Conservation (phyloP, 2,113 vertebrate genomes). For the Oryzias curvinotus region DNA sequence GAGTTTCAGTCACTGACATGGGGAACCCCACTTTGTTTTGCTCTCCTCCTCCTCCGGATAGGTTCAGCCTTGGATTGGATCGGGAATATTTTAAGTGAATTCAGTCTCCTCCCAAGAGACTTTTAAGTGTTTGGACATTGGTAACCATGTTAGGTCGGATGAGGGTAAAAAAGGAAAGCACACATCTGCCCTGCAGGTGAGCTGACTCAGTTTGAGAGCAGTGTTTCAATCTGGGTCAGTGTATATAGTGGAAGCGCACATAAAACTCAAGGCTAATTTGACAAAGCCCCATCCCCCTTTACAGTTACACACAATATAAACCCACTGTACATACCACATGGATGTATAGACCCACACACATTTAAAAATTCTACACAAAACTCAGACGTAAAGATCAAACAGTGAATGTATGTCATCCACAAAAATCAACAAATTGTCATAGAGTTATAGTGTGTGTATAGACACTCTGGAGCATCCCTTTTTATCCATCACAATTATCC, state of each 20-base stretch:
- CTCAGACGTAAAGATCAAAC: too few relatives aligned
- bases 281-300: constrained; percentile 39
- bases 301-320: constrained; percentile 54
- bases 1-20: neutral
- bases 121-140: neutral
- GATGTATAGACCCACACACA: constrained; percentile 16
- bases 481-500: constrained; percentile 56
- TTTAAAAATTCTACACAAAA: constrained; percentile 1
- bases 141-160: neutral
- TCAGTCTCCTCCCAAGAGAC: neutral
- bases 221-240: constrained; percentile 65
- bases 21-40: neutral
- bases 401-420: too few relatives aligned
- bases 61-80: neutral
- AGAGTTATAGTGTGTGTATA: neutral
- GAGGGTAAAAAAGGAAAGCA: neutral
- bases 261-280: constrained; percentile 42
- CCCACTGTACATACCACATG: constrained; percentile 62
- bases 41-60: neutral
- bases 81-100: constrained; percentile 1
- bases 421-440: too few relatives aligned
- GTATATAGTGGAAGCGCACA: constrained; percentile 27
- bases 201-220: constrained; percentile 12
- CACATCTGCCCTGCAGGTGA: constrained; percentile 39
- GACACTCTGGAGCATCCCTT: constrained; percentile 13